Base-by-base conservation (phyloP, 2,888 invertebrate species). In the Eristalinus sepulchralis region DNA sequence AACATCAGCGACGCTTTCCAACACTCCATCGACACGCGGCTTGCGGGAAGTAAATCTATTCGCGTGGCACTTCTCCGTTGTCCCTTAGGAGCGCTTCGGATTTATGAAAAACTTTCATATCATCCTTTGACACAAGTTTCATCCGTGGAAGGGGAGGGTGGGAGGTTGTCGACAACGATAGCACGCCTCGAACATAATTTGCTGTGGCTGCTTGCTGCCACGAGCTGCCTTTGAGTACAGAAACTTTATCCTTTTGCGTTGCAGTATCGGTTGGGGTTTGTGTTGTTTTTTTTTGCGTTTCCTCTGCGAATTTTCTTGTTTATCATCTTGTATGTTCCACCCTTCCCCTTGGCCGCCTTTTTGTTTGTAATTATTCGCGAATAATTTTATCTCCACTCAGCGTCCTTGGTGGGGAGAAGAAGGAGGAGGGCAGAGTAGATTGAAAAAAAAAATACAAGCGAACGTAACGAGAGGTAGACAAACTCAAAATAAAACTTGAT, bases 71-170 rank as follows among this genome's bases (percentile, higher is more conserved):
- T 8, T 8, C 17, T n/a, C 6, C 34, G 9, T 17, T 47, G 47
- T 47, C 47, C 47, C n/a, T n/a, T n/a, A 39, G 39, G n/a, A n/a
- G n/a, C 47, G 47, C 17, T 17, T 55, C 70, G 47, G 59, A 78
- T 79, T 78, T 83, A 83, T 73, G 70, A 39, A 79, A 83, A 83
- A 83, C 63, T 83, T 83, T 83, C 60, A 75, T 55, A 79, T 79
- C 79, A 70, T 83, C 79, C 83, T 83, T 83, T 83, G 83, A 83
- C 83, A 79, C 39, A 83, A 83, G 64, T 83, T 75, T 34, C 53
- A 5, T 8, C 31, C 27, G 5, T 59, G n/a, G 59, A 24, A 2
- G n/a, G 3, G 6, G 1, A 17, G 47, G n/a, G 2, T 1, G 13
- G 39, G 39, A 2, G 13, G 5, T 47, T 17, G 1, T 47, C 47